phyloP scores from a whole-genome alignment of 2,797 vertebrate genomes.

The Pipistrellus pygmaeus region DNA sequence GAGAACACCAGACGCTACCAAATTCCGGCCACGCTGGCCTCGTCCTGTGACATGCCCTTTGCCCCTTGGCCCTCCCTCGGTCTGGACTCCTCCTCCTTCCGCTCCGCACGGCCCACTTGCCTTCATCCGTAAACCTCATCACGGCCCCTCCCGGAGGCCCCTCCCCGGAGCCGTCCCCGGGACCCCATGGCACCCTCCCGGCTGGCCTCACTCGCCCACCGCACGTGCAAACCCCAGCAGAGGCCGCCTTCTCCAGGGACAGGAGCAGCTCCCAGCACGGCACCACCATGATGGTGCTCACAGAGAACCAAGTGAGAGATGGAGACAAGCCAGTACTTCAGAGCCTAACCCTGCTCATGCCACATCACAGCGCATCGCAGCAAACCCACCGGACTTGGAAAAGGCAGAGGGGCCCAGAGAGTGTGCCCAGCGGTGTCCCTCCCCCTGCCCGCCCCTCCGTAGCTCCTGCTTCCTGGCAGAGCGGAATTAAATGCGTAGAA shows the following conservation, averaged over 20 bases:
- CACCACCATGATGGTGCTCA: background rate
- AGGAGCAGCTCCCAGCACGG: background rate
- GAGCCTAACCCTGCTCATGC: background rate
- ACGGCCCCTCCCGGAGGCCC: background rate
- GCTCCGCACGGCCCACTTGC: background rate
- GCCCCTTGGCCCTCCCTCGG: background rate
- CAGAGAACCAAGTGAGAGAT: background rate
- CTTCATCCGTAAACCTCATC: constrained; percentile 7
- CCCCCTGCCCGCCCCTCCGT: no score
- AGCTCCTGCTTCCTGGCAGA: no score
- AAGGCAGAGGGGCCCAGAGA: background rate
- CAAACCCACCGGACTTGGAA: background rate
- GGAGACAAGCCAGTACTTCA: background rate
- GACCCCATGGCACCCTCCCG: background rate
- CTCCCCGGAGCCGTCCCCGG: background rate
- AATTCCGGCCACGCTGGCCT: background rate
- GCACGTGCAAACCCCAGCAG: background rate
- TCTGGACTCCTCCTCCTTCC: background rate
- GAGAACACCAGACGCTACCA: background rate
- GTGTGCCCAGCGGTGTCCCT: background rate
- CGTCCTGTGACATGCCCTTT: constrained; percentile 12
- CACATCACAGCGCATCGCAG: background rate
- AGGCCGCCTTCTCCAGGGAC: background rate
- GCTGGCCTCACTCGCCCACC: background rate
- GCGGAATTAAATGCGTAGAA: no score